A percentile compares a stretch with the other conserved stretches of the same genome.
These are phyloP conservation scores for Lateolabrax maculatus DNA, from an alignment of 2,797 vertebrate genomes.

Conservation along the genomic window DNA sequence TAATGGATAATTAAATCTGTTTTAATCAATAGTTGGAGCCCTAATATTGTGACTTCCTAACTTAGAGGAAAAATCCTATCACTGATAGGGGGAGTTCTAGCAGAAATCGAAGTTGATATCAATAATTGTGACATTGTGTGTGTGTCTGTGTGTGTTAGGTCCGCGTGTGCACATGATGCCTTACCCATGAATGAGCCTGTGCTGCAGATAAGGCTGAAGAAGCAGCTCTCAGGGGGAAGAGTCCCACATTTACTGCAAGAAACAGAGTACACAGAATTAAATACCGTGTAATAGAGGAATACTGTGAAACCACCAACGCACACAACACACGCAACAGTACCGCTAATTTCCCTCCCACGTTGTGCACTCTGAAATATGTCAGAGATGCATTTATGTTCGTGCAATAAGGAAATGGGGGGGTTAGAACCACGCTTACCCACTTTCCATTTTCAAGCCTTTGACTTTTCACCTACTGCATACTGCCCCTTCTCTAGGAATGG, in stretches of 20 bases:
- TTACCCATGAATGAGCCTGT: slow-evolving; percentile 94
- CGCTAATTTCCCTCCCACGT: not conserved
- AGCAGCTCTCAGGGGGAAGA: slow-evolving; percentile 93
- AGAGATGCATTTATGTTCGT: slow-evolving; percentile 19
- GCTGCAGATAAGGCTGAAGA: slow-evolving; percentile 96
- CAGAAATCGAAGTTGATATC: not conserved
- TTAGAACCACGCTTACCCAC: slow-evolving; percentile 13
- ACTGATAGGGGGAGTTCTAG: not conserved
- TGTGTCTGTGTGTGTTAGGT: slow-evolving; percentile 21
- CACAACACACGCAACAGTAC: not conserved
- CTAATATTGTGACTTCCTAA: not conserved
- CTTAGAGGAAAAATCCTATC: not conserved
- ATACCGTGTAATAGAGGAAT: slow-evolving; percentile 29
- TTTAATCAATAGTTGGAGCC: not conserved
- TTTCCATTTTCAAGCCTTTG: slow-evolving; percentile 57
- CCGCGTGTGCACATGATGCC: slow-evolving; percentile 13
- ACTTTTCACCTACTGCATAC: slow-evolving; percentile 77
- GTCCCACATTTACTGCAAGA: slow-evolving; percentile 92
- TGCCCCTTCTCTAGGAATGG: slow-evolving; percentile 65
- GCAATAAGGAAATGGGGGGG: not conserved
- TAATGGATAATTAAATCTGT: not conserved
- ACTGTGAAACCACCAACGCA: not conserved
- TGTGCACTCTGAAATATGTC: slow-evolving; percentile 9
- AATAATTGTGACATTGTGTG: not conserved
- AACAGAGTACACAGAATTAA: slow-evolving; percentile 44